phyloP scores from a whole-genome alignment of 2,888 invertebrate species.

The Linnaemya tessellans region DNA sequence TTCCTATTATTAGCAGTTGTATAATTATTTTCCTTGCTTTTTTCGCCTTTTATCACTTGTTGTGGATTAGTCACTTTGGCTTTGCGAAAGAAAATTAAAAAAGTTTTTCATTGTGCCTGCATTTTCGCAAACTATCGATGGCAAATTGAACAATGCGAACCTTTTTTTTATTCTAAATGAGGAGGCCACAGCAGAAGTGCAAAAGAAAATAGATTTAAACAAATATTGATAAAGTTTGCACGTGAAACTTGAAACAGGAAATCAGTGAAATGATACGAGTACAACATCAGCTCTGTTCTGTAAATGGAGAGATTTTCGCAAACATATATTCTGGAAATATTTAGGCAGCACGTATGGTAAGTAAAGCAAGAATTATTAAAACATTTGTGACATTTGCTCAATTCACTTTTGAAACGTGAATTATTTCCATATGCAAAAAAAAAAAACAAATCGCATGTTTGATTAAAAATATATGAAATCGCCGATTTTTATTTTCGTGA shows the following conservation, averaged over 20 bases:
- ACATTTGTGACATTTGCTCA: too few species aligned
- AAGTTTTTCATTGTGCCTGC: not conserved
- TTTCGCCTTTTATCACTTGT: slow-evolving; percentile 1
- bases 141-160: not conserved
- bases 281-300: not conserved
- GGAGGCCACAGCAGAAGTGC: not conserved
- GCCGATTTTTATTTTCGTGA: too few species aligned
- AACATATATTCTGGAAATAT: too few species aligned
- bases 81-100: slow-evolving; percentile 12
- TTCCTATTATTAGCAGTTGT: slow-evolving; percentile 1
- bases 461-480: too few species aligned
- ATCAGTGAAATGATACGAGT: not conserved
- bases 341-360: too few species aligned
- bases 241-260: not conserved
- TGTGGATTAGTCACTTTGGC: slow-evolving; percentile 11
- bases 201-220: not conserved
- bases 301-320: not conserved
- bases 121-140: not conserved
- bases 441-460: too few species aligned
- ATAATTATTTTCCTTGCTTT: not conserved
- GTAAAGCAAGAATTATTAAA: too few species aligned
- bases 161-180: not conserved
- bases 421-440: too few species aligned
- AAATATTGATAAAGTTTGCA: not conserved
- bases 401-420: too few species aligned